Base-by-base conservation (phyloP, 1,140 invertebrate genomes). In the Cecropterus lyciades region DNA sequence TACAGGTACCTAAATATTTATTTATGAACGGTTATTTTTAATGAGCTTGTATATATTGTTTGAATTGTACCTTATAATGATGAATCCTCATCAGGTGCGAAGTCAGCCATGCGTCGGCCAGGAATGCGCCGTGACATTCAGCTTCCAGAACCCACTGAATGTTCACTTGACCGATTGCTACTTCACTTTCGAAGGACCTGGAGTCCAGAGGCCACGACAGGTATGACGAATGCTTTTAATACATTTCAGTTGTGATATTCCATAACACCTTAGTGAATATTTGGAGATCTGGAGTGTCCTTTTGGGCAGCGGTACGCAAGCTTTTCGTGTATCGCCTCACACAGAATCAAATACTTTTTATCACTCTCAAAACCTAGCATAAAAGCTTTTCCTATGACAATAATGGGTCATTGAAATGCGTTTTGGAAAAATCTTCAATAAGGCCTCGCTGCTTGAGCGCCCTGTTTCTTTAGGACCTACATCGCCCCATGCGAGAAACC, bases 101-200 rank as follows among this genome's bases (percentile, higher is more conserved):
- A 80, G 82, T 60, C 89, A 89, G 70, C 86, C 91, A 10, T 85
- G 77, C 69, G 78, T 92, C 13, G 87, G 89, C 27, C 91, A 92
- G 51, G 89, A 93, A 70, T 89, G 88, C 63, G 74, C 84, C 10
- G 80, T 91, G 43, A 91, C 89, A 73, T 93, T 94, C 75, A 94
- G 94, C 69, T 96, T 96, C 86, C 93, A 92, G 71, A 96, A 96
- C 85, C 95, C 95, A 14, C 75, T 96, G 70, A 92, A 93, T 37
- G 80, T 91, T 9, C 83, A 91, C 14, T 81, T 96, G 37, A 95
- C 94, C 1, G 92, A 94, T 48, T 95, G 95, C 82, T 91, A 87
- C 69, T 94, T 95, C 73, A 94, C 93, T 6, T 92, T 96, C 53
- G 95, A 96, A 92, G 95, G 95, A 40, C 94, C 95, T 11, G 95